Conservation (phyloP, 1,140 invertebrate genomes). For the Drosophila athabasca region DNA sequence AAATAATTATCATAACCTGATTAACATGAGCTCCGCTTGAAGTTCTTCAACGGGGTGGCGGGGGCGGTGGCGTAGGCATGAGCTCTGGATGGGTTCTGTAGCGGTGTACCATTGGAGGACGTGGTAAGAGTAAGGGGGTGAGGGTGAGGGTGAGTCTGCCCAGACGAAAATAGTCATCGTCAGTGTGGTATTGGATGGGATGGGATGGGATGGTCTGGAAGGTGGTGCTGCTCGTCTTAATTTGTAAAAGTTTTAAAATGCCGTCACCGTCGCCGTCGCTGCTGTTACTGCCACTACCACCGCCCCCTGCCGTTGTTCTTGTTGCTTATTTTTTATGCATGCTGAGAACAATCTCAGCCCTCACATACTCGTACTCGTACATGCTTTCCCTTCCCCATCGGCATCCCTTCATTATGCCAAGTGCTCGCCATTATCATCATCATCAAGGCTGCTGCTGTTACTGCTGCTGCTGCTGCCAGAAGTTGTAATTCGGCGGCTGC, state of each 20-base stretch:
- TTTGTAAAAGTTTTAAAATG: constrained; percentile 80
- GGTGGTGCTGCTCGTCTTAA: constrained; percentile 50
- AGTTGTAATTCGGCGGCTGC: constrained; percentile 71
- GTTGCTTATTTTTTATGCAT: constrained; percentile 76
- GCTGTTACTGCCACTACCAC: neutral
- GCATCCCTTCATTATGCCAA: constrained; percentile 75
- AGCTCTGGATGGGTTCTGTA: too few relatives aligned
- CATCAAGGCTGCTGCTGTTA: constrained; percentile 32
- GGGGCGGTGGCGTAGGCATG: too few relatives aligned
- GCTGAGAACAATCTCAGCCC: constrained; percentile 74
- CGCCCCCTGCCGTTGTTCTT: neutral
- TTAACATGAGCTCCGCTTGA: constrained; percentile 75
- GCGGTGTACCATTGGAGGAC: too few relatives aligned
- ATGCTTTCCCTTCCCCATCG: constrained; percentile 15
- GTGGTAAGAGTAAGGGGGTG: neutral
- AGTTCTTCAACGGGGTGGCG: constrained; percentile 10
- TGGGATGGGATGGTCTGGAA: neutral
- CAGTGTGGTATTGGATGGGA: neutral
- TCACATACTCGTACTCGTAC: constrained; percentile 26
- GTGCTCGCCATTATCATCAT: constrained; percentile 53
- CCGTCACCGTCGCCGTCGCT: constrained; percentile 50
- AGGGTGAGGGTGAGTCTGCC: constrained; percentile 1
- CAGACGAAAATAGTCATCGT: constrained; percentile 47
- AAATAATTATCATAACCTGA: constrained; percentile 84
- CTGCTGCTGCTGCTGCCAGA: constrained; percentile 27